Evolutionary conservation across 2,888 invertebrate species (phyloP).

Genomic region (Cerceris rybyensis): DNA sequence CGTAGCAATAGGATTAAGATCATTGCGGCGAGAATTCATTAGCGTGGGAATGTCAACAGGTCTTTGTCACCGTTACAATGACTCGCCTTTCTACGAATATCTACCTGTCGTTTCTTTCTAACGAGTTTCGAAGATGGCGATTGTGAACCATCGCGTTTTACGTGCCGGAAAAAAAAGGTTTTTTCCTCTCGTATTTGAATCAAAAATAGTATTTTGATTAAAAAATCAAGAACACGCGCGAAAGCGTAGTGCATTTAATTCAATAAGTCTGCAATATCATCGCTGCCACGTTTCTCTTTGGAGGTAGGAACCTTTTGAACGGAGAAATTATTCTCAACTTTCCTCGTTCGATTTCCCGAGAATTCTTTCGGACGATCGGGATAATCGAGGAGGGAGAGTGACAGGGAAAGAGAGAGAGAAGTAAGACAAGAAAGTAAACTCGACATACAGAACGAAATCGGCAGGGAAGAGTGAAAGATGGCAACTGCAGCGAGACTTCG

Average conservation of each 20-base stretch:
- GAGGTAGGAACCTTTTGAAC: too few relatives aligned
- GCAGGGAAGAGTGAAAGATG: conserved; percentile 41
- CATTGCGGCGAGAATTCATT: conserved; percentile 15
- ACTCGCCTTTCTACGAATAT: not conserved
- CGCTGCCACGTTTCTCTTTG: too few relatives aligned
- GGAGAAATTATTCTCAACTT: not conserved
- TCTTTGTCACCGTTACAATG: conserved; percentile 27
- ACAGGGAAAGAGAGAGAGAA: not conserved
- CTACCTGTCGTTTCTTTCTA: not conserved
- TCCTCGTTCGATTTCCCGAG: too few relatives aligned
- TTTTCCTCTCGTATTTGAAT: too few relatives aligned
- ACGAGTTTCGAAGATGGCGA: not conserved
- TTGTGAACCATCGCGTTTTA: not conserved
- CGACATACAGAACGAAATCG: conserved; percentile 8
- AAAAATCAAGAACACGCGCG: too few relatives aligned
- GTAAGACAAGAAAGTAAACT: not conserved
- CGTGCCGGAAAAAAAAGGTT: too few relatives aligned
- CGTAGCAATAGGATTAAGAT: not conserved
- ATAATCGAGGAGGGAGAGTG: too few relatives aligned
- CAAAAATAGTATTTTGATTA: too few relatives aligned
- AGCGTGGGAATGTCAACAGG: conserved; percentile 48
- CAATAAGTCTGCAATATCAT: too few relatives aligned
- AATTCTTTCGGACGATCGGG: too few relatives aligned
- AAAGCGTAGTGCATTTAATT: too few relatives aligned
- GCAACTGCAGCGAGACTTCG: conserved; percentile 50